These are phyloP conservation scores for Spilarctia lutea DNA, from an alignment of 2,888 invertebrate genomes.

Conservation along the genomic window DNA sequence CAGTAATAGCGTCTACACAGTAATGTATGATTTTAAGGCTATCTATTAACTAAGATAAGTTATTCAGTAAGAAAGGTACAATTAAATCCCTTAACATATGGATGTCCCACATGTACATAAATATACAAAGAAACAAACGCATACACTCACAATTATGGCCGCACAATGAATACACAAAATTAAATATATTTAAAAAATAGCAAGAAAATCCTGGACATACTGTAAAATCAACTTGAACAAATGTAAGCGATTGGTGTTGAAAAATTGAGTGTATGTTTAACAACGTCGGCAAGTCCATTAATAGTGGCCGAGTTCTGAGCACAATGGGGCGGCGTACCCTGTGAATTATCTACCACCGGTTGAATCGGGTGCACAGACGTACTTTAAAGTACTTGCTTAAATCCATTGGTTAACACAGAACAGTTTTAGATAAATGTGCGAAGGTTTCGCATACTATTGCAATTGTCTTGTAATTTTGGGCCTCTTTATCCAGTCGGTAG, in stretches of 20 bases:
- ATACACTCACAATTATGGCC: neutral
- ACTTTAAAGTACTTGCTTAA: neutral
- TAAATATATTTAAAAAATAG: neutral
- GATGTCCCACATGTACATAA: too few species aligned
- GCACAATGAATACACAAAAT: neutral
- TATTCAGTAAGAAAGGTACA: too few species aligned
- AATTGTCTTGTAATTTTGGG: too few species aligned
- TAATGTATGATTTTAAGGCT: too few species aligned
- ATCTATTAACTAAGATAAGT: too few species aligned
- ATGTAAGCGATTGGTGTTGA: neutral
- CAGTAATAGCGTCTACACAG: too few species aligned
- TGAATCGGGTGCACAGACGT: slow-evolving; percentile 14
- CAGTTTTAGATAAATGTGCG: neutral
- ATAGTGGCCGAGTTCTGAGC: slow-evolving; percentile 6
- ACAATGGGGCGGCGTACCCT: neutral
- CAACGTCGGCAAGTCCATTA: slow-evolving; percentile 11
- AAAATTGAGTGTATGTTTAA: neutral
- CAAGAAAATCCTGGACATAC: neutral
- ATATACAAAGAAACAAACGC: too few species aligned
- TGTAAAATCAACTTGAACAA: neutral
- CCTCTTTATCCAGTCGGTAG: too few species aligned
- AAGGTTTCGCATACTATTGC: too few species aligned
- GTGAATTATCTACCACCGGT: slow-evolving; percentile 25
- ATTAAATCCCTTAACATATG: too few species aligned
- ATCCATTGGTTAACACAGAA: neutral